These are phyloP conservation scores for Drosophila anomalipes DNA, from an alignment of 2,888 invertebrate species.

Conservation along the genomic window DNA sequence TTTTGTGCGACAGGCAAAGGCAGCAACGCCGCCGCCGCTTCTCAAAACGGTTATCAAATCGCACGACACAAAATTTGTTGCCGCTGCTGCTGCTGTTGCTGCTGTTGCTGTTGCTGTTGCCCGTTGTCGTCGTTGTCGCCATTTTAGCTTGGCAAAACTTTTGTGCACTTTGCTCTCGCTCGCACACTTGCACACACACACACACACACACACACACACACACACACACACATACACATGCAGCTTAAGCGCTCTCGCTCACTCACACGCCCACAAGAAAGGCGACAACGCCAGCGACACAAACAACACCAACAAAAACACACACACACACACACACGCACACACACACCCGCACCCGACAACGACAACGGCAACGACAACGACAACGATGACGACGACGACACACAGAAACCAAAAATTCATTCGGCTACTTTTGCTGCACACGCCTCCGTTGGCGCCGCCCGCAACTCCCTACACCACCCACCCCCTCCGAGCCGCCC, in stretches of 20 bases:
- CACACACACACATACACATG: conserved; percentile 12
- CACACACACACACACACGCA: not conserved
- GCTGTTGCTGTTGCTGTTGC: conserved; percentile 34
- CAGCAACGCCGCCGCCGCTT: conserved; percentile 72
- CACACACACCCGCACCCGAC: conserved; percentile 44
- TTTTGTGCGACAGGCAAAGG: conserved; percentile 52
- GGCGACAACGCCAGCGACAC: conserved; percentile 44
- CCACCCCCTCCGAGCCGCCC: conserved; percentile 8
- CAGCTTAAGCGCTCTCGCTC: conserved; percentile 44
- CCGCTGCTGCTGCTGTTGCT: conserved; percentile 34
- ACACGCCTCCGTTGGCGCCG: conserved; percentile 50
- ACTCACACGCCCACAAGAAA: conserved; percentile 29
- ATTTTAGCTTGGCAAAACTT: conserved; percentile 73
- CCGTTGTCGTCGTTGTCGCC: conserved; percentile 62
- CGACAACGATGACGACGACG: conserved; percentile 31
- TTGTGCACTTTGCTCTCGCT: conserved; percentile 77
- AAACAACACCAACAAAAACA: conserved; percentile 24
- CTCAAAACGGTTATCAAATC: conserved; percentile 74
- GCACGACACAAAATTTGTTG: conserved; percentile 67
- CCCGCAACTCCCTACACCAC: conserved; percentile 6
- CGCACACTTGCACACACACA: conserved; percentile 26
- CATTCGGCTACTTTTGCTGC: conserved; percentile 72
- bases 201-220: conserved; percentile 11
- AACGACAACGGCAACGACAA: conserved; percentile 22
- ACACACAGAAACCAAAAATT: conserved; percentile 70